phyloP scores from a whole-genome alignment of 2,113 vertebrate species.

The Myotis davidii region DNA sequence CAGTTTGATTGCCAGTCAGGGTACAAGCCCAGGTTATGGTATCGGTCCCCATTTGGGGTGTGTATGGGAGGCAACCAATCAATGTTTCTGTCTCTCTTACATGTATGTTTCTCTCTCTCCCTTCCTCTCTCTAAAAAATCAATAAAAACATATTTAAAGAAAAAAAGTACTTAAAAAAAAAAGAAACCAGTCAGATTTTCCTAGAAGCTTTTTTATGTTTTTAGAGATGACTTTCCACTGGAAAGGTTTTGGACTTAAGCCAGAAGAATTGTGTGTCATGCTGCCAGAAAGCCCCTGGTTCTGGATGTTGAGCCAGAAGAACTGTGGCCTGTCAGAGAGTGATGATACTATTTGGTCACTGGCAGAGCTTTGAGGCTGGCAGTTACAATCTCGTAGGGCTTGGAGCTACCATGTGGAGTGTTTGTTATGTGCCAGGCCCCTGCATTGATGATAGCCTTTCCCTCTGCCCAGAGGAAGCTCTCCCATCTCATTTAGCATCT shows the following conservation, averaged over 20 bases:
- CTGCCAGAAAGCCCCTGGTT: not conserved
- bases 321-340: not conserved
- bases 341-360: not conserved
- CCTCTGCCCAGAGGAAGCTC: not conserved
- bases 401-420: not conserved
- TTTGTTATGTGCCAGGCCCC: not conserved
- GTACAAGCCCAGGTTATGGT: not conserved
- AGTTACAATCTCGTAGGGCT: not conserved
- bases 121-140: not conserved
- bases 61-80: not conserved
- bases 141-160: not conserved
- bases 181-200: not conserved
- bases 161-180: not conserved
- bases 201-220: not conserved
- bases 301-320: not conserved
- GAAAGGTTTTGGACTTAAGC: not conserved
- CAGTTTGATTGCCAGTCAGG: not conserved
- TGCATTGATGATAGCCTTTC: not conserved
- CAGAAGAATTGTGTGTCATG: not conserved
- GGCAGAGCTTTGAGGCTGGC: not conserved
- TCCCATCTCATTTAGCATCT: not conserved
- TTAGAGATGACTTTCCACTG: not conserved
- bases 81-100: not conserved
- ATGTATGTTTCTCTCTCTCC: not conserved
- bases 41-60: not conserved